Conservation (phyloP, 1,140 invertebrate genomes). For the Dolichoris vasculosae region DNA sequence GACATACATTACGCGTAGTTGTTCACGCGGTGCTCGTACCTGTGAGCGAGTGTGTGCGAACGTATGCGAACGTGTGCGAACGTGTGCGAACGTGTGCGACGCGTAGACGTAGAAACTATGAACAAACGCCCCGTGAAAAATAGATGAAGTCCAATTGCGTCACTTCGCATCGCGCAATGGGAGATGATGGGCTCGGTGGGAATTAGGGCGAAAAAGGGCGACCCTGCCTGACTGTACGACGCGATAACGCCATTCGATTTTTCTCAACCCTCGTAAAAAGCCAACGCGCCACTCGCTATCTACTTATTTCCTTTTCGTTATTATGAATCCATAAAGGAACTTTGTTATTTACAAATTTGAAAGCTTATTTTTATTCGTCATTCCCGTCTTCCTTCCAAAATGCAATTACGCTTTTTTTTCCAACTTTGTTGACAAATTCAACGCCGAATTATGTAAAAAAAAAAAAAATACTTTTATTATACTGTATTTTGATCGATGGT, state of each 20-base stretch:
- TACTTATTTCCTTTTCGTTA: neutral
- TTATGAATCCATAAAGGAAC: neutral
- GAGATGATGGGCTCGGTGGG: slow-evolving; percentile 2
- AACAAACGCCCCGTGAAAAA: slow-evolving; percentile 31
- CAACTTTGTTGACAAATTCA: too few relatives aligned
- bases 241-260: slow-evolving; percentile 17
- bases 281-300: neutral
- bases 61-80: too few relatives aligned
- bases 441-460: too few relatives aligned
- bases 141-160: slow-evolving; percentile 32
- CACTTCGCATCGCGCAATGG: neutral
- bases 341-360: neutral
- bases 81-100: neutral
- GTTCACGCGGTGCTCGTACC: neutral
- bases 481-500: too few relatives aligned
- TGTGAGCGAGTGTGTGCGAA: neutral
- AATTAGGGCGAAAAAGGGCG: slow-evolving; percentile 30
- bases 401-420: neutral
- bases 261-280: neutral
- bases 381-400: neutral
- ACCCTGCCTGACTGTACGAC: neutral
- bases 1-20: neutral
- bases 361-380: neutral
- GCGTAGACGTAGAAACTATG: neutral
- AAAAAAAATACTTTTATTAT: too few relatives aligned